phyloP scores from a whole-genome alignment of 2,888 invertebrate genomes.

The Cenopis cana region DNA sequence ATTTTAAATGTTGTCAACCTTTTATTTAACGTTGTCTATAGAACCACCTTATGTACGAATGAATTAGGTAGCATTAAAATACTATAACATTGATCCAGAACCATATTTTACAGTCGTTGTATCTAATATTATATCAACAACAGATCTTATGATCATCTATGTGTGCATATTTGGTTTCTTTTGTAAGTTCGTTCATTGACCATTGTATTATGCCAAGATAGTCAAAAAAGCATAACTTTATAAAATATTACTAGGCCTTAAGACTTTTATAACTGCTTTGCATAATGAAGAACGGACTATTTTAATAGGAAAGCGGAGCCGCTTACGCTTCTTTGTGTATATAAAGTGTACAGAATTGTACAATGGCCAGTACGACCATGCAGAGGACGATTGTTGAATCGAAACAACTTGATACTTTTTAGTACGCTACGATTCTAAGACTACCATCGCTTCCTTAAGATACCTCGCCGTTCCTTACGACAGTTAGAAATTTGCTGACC shows the following conservation, averaged over 20 bases:
- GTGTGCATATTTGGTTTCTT: constrained; percentile 1
- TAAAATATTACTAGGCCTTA: neutral
- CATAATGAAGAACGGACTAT: neutral
- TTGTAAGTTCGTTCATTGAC: neutral
- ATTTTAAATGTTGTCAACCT: too few relatives aligned
- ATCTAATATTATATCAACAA: neutral
- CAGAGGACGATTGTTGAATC: constrained; percentile 5
- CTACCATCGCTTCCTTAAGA: neutral
- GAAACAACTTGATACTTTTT: constrained; percentile 3
- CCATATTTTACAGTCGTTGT: neutral
- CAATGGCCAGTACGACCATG: constrained; percentile 1
- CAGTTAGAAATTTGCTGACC: neutral
- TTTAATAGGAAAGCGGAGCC: neutral
- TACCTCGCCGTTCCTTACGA: neutral
- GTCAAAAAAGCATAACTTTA: neutral
- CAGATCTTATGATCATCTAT: neutral
- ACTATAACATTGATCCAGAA: too few relatives aligned
- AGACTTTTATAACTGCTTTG: neutral
- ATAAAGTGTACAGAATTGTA: neutral
- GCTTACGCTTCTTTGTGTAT: neutral
- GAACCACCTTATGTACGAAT: too few relatives aligned
- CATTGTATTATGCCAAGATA: neutral
- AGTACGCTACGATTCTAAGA: neutral
- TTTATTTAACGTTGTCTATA: too few relatives aligned
- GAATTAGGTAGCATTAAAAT: neutral